A percentile compares a stretch with the other conserved stretches of the same genome.
These are phyloP conservation scores for Stichopus chloronotus DNA, from an alignment of 35 echinoderm and acorn worm species.

Conservation along the genomic window DNA sequence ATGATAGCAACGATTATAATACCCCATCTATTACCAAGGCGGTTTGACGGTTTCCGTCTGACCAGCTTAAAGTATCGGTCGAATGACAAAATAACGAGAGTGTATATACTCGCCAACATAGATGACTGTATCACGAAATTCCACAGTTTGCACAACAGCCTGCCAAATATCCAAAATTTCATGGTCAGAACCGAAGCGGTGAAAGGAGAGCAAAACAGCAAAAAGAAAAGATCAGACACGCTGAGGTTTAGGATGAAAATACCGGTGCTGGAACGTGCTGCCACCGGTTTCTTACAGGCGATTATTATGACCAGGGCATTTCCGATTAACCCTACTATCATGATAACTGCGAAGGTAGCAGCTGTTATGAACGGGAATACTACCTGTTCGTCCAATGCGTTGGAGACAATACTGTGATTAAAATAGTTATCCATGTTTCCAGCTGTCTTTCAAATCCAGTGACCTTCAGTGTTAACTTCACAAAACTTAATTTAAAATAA, in stretches of 20 bases:
- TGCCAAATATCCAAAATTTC: slow-evolving; percentile 35
- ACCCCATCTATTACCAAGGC: neutral
- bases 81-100: slow-evolving; percentile 34
- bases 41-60: neutral
- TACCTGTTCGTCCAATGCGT: neutral
- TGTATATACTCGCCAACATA: slow-evolving; percentile 50
- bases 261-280: slow-evolving; percentile 21
- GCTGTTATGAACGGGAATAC: neutral
- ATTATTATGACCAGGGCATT: slow-evolving; percentile 34
- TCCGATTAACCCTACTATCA: slow-evolving; percentile 41
- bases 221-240: slow-evolving; percentile 16
- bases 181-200: slow-evolving; percentile 23
- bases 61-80: slow-evolving; percentile 38
- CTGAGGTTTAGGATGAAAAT: slow-evolving; percentile 52
- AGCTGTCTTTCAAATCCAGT: neutral
- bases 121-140: slow-evolving; percentile 38
- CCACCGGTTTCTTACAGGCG: slow-evolving; percentile 47
- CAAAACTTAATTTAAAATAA: neutral
- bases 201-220: slow-evolving; percentile 39
- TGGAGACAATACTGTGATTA: neutral
- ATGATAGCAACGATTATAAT: slow-evolving; percentile 14
- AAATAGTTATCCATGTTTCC: neutral
- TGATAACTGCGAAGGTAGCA: slow-evolving; percentile 8
- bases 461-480: neutral
- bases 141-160: slow-evolving; percentile 33